Conservation (phyloP, 2,113 vertebrate species). For the Eupsittula cactorum region DNA sequence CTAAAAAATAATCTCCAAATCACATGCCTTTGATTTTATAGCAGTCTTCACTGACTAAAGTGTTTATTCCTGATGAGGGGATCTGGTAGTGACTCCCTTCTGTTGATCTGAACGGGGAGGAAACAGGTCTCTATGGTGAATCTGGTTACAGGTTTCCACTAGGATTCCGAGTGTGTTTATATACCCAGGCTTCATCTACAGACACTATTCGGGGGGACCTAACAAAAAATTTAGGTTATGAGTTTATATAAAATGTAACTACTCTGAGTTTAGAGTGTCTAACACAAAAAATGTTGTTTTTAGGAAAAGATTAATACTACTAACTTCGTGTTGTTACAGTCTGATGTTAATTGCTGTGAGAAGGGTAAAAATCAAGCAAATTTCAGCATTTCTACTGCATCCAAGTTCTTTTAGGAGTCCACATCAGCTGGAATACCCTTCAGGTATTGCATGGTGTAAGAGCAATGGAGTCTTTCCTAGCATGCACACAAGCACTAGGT, state of each 20-base stretch:
- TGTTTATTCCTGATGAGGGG: rapidly evolving
- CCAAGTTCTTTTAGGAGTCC: not conserved
- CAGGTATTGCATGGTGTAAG: not conserved
- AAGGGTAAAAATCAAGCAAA: not conserved
- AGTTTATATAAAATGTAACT: not conserved
- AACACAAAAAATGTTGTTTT: not conserved
- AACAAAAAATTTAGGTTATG: not conserved
- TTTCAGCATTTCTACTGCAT: not conserved
- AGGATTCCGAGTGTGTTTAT: not conserved
- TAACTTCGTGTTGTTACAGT: not conserved
- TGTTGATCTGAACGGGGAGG: not conserved
- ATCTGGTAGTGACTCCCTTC: not conserved
- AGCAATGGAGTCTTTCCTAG: not conserved
- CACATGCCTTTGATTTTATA: not conserved
- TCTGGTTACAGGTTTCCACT: not conserved
- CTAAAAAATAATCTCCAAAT: not conserved
- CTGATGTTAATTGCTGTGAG: not conserved
- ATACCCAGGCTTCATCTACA: not conserved
- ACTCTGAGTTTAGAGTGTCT: not conserved
- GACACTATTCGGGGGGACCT: not conserved
- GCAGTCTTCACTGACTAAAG: not conserved
- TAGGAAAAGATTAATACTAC: not conserved
- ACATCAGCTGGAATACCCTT: not conserved
- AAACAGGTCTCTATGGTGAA: rapidly evolving
- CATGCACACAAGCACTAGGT: not conserved